Evolutionary conservation across 2,113 vertebrate genomes (phyloP), one percentile per base, ranked within the genome.

Genomic region (Cinclus mexicanus): DNA sequence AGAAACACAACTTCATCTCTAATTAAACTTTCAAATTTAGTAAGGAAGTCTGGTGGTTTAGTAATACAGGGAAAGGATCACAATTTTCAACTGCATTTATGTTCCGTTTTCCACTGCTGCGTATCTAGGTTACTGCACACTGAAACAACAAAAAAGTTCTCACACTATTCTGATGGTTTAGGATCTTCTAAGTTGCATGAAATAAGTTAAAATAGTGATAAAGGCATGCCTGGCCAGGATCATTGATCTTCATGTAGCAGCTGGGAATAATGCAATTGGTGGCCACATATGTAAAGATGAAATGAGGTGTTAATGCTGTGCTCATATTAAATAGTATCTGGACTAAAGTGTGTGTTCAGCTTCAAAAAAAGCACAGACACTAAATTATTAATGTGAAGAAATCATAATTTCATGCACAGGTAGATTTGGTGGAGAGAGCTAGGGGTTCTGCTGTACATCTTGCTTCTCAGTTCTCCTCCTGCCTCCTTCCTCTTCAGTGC

Each of bases 101-200:
- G 83, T 94, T 97, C 76, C 55, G 86, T 33, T 80, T 96, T 94
- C 96, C 79, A 71, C 83, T 94, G 89, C 76, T 89, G 20, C 68
- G 41, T 94, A 77, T 60, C 16, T 78, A 70, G 52, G 28, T 90
- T 68, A 69, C 46, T 46, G 41, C 47, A 41, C 22, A 35, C 12
- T 42, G 69, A 41, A 90, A 79, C 18, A 84, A 49, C 22, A 83
- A 61, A 63, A 80, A 74, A 10, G 7, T 64, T 80, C 47, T 77
- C 79, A 86, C 15, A 35, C 11, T 59, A 4, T 11, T 76, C 10
- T 29, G 29, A 20, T 63, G 20, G 13, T 44, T 88, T 77, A 25
- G 6, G 39, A 67, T 41, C 31, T 68, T 80, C 53, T 72, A 70
- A 65, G 7, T 14, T 83, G 23, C 35, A 59, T 26, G 21, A 47